phyloP scores from a whole-genome alignment of 2,113 vertebrate genomes.

The Hippocampus barbouri region DNA sequence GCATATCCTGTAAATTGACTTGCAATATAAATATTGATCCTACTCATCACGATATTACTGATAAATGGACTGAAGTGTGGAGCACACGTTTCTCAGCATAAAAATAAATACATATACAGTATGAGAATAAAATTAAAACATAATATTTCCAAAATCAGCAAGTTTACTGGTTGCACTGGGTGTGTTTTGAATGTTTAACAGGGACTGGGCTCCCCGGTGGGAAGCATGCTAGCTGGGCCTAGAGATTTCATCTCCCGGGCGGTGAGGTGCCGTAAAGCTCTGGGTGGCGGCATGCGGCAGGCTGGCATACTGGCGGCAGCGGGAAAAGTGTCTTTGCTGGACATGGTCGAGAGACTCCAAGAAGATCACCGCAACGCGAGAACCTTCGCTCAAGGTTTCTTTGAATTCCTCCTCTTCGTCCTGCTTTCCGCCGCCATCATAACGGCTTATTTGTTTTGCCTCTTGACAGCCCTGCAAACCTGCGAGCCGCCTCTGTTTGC shows the following conservation, averaged over 20 bases:
- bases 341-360: constrained; percentile 50
- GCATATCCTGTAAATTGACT: too few species aligned
- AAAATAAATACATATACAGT: too few species aligned
- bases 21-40: too few species aligned
- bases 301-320: constrained; percentile 78
- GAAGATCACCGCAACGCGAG: constrained; percentile 77
- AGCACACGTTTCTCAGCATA: too few species aligned
- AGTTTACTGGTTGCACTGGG: too few species aligned
- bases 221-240: constrained; percentile 72
- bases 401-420: neutral
- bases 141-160: too few species aligned
- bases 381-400: constrained; percentile 77
- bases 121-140: too few species aligned
- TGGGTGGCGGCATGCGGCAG: constrained; percentile 81
- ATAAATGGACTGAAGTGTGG: too few species aligned
- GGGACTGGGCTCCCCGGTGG: constrained; percentile 79
- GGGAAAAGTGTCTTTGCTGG: constrained; percentile 71
- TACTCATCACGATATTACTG: too few species aligned
- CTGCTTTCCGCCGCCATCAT: neutral
- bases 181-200: constrained; percentile 31
- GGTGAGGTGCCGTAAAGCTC: constrained; percentile 71
- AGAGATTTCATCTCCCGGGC: constrained; percentile 72
- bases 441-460: neutral
- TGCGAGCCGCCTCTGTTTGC: constrained; percentile 67
- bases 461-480: constrained; percentile 50